phyloP scores from a whole-genome alignment of 35 echinoderm and acorn worm species.

The Ophiothrix spiculata region DNA sequence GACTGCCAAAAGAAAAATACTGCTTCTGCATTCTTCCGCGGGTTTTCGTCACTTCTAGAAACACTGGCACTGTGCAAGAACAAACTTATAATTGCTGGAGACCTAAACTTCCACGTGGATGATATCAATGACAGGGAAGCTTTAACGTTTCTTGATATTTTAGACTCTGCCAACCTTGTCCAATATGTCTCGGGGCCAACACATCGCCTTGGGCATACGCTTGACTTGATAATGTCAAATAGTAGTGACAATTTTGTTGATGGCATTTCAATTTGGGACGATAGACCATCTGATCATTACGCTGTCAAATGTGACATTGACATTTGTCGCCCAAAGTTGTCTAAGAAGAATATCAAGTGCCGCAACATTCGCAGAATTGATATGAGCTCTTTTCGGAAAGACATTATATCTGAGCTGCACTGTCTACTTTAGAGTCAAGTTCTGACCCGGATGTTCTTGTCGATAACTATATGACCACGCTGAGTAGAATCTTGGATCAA shows the following conservation, averaged over 20 bases:
- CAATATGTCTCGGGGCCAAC: conserved; percentile 37
- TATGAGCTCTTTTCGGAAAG: not conserved
- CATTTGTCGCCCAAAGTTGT: not conserved
- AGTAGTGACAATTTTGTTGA: conserved; percentile 20
- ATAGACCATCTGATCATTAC: conserved; percentile 39
- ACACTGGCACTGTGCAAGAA: not conserved
- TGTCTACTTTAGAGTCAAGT: not conserved
- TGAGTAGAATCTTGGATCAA: conserved; percentile 18
- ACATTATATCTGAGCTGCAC: not conserved
- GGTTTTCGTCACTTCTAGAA: not conserved
- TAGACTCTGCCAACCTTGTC: conserved; percentile 7
- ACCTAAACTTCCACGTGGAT: conserved; percentile 59
- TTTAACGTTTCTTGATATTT: not conserved
- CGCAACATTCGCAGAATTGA: conserved; percentile 4
- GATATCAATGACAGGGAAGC: not conserved
- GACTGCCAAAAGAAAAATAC: not conserved
- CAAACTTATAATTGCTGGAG: conserved; percentile 38
- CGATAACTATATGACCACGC: conserved; percentile 25
- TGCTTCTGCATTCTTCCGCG: not conserved
- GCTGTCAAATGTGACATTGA: conserved; percentile 7
- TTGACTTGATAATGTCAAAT: conserved; percentile 31
- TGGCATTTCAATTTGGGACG: conserved; percentile 5
- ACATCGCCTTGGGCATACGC: conserved; percentile 34
- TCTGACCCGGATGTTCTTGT: conserved; percentile 23
- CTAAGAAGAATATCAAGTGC: conserved; percentile 5